A percentile compares a stretch with the other conserved stretches of the same genome.
Evolutionary conservation across 2,797 vertebrate genomes (phyloP).

Genomic region (Poeciliopsis paucimaculata): DNA sequence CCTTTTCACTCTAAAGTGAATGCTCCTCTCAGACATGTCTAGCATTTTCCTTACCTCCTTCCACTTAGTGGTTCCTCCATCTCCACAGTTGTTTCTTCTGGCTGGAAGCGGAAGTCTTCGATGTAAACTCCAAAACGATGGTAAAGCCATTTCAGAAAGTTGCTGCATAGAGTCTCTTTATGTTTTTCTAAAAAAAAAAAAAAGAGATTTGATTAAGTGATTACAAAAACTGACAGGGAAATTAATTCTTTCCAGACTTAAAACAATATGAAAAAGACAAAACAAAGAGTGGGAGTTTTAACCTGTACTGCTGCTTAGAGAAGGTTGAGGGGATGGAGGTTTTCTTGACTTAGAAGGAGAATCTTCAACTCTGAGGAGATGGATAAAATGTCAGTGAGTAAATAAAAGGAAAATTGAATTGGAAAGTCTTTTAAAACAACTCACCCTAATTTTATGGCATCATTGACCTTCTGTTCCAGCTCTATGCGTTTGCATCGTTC

Average conservation of each 20-base stretch:
- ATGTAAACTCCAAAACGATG: constrained; percentile 89
- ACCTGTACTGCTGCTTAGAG: constrained; percentile 81
- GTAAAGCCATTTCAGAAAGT: constrained; percentile 88
- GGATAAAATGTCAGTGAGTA: constrained; percentile 5
- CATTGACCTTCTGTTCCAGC: constrained; percentile 90
- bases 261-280: background rate
- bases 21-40: background rate
- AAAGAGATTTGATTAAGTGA: background rate
- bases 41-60: constrained; percentile 79
- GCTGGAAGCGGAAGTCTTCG: constrained; percentile 94
- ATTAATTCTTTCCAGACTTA: too few species aligned
- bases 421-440: background rate
- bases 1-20: background rate
- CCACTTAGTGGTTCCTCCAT: constrained; percentile 90
- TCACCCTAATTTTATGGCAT: constrained; percentile 87
- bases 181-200: constrained; percentile 81
- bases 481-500: constrained; percentile 87
- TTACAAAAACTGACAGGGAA: background rate
- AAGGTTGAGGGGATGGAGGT: constrained; percentile 64
- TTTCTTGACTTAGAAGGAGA: constrained; percentile 80
- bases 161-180: constrained; percentile 80
- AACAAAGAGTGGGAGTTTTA: background rate
- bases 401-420: background rate
- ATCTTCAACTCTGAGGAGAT: constrained; percentile 82
- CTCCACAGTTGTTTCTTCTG: constrained; percentile 89